Conservation (phyloP, 2,113 vertebrate genomes). For the Microtus ochrogaster region DNA sequence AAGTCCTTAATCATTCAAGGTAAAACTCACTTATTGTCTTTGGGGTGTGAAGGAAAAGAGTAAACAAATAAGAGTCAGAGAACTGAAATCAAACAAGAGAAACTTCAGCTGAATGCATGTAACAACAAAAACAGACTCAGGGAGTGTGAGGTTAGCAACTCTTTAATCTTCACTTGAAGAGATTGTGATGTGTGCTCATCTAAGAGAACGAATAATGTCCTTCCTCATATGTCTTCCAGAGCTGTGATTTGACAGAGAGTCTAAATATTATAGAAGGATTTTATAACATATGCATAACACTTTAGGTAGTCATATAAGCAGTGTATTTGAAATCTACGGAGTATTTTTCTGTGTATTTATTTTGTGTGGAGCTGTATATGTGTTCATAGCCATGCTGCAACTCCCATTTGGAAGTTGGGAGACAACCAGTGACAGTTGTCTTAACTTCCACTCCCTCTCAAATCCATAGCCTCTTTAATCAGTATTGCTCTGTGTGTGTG, state of each 20-base stretch:
- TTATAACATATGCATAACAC: neutral
- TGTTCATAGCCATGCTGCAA: neutral
- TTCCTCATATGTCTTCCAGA: neutral
- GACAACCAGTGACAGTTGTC: neutral
- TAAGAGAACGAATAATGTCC: neutral
- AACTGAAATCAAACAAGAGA: conserved; percentile 3
- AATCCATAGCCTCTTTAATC: neutral
- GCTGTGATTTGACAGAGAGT: conserved; percentile 26
- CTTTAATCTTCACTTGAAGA: neutral
- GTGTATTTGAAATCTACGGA: neutral
- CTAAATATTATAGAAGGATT: neutral
- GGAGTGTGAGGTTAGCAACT: neutral
- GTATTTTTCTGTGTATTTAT: neutral
- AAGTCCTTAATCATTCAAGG: neutral
- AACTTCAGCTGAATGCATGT: neutral
- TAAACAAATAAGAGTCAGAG: neutral
- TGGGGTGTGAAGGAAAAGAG: neutral
- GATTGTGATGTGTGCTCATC: neutral
- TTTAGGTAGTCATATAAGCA: neutral
- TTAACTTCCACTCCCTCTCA: neutral
- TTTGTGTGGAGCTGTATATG: neutral
- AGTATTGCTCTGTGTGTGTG: neutral
- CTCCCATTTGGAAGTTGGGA: neutral
- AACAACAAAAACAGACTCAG: neutral
- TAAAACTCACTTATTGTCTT: neutral